Percentiles rank a stretch among this genome's conserved stretches.
Conservation (phyloP, 2,797 vertebrate genomes). For the Cirrhinus mrigala region DNA sequence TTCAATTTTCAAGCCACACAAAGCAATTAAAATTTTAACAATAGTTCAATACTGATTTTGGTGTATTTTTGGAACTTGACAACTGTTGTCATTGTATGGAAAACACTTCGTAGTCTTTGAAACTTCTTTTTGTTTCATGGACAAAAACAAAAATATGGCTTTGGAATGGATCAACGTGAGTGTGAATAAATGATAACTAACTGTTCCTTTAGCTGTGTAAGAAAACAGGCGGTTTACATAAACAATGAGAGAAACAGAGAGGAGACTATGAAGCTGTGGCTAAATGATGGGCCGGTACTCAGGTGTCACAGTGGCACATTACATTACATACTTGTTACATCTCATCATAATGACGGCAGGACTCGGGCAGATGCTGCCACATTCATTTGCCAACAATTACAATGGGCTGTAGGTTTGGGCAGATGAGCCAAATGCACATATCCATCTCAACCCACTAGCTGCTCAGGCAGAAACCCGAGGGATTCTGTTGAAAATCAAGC, state of each 20-base stretch:
- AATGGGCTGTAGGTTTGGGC: slow-evolving; percentile 1
- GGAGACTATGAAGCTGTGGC: not conserved
- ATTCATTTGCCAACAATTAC: slow-evolving; percentile 36
- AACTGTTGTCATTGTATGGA: not conserved
- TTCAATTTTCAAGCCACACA: too few species aligned
- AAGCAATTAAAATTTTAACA: too few species aligned
- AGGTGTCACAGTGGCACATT: slow-evolving; percentile 12
- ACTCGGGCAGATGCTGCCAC: not conserved
- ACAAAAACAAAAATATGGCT: not conserved
- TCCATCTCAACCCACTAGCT: slow-evolving; percentile 24
- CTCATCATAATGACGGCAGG: slow-evolving; percentile 9
- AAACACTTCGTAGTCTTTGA: not conserved
- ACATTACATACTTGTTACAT: slow-evolving; percentile 23
- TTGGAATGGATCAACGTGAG: not conserved
- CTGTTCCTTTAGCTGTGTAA: not conserved
- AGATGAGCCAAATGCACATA: slow-evolving; percentile 35
- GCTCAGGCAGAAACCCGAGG: slow-evolving; percentile 25
- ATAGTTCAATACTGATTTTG: too few species aligned
- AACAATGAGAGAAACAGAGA: not conserved
- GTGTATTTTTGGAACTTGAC: not conserved
- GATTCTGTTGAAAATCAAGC: slow-evolving; percentile 3
- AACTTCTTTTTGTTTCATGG: not conserved
- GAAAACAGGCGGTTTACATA: not conserved
- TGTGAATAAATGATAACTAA: not conserved
- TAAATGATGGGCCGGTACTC: slow-evolving; percentile 4